A percentile compares a stretch with the other conserved stretches of the same genome.
These are phyloP conservation scores for Parasteatoda lunata DNA, from an alignment of 2,888 invertebrate genomes.

Conservation along the genomic window DNA sequence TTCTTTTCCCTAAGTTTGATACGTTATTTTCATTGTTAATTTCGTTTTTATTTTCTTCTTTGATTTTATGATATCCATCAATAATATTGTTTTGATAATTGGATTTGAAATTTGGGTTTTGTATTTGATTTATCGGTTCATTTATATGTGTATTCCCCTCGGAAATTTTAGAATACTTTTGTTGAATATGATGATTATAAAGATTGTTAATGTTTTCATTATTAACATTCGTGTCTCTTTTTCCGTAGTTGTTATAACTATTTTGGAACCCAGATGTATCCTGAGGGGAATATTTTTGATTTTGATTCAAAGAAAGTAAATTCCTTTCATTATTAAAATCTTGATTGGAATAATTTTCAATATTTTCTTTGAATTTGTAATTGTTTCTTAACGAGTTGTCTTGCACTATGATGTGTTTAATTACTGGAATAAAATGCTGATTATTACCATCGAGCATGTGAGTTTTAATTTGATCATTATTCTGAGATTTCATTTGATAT, in stretches of 20 bases:
- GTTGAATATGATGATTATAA: neutral
- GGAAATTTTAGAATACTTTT: neutral
- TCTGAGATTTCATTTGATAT: neutral
- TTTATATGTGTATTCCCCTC: neutral
- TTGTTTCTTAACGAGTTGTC: too few relatives aligned
- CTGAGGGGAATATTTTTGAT: neutral
- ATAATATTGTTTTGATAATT: neutral
- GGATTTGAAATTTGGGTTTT: neutral
- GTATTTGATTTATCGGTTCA: too few relatives aligned
- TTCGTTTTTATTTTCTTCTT: neutral
- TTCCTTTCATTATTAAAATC: constrained; percentile 5
- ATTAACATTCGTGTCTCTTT: neutral
- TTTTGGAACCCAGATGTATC: neutral
- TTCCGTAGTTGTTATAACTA: neutral
- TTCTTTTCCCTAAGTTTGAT: too few relatives aligned
- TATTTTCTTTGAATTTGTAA: neutral
- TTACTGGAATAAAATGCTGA: constrained; percentile 28
- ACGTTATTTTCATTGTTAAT: too few relatives aligned
- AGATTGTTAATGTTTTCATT: neutral
- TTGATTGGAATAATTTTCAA: neutral
- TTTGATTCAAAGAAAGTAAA: neutral
- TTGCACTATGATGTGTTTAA: constrained; percentile 22
- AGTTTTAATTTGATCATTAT: neutral
- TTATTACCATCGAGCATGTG: constrained; percentile 7
- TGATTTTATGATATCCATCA: neutral